A percentile compares a stretch with the other conserved stretches of the same genome.
phyloP scores from a whole-genome alignment of 1,140 invertebrate genomes.

The Pseudomyrmex cubaensis region DNA sequence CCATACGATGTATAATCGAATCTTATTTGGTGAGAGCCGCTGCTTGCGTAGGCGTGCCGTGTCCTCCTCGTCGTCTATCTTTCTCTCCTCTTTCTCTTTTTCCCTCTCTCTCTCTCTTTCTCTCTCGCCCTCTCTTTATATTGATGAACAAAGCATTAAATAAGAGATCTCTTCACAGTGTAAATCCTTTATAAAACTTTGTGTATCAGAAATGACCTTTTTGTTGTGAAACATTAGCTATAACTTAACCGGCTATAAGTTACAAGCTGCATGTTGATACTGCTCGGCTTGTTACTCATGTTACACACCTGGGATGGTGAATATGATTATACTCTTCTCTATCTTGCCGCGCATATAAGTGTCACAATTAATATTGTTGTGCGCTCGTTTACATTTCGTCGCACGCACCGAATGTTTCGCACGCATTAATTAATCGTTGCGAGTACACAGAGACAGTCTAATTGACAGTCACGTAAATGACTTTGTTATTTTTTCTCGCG shows the following conservation, averaged over 20 bases:
- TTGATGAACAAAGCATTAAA: slow-evolving; percentile 44
- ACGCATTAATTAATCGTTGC: slow-evolving; percentile 11
- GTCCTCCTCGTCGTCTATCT: slow-evolving; percentile 3
- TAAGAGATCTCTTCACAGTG: not conserved
- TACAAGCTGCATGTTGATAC: slow-evolving; percentile 62
- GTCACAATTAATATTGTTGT: too few relatives aligned
- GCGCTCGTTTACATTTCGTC: not conserved
- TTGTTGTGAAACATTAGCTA: too few relatives aligned
- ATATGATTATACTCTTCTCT: slow-evolving; percentile 24
- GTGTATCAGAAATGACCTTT: not conserved
- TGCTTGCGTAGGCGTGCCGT: slow-evolving; percentile 57
- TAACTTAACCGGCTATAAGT: slow-evolving; percentile 35
- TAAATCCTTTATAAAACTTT: not conserved
- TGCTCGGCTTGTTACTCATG: slow-evolving; percentile 63
- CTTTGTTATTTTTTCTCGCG: not conserved
- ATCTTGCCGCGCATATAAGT: too few relatives aligned
- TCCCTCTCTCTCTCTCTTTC: slow-evolving; percentile 44
- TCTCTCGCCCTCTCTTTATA: slow-evolving; percentile 46
- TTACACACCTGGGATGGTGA: slow-evolving; percentile 53
- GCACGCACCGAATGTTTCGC: slow-evolving; percentile 12
- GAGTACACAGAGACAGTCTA: not conserved
- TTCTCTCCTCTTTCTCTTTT: slow-evolving; percentile 8
- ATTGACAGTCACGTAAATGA: not conserved
- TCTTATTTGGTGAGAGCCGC: slow-evolving; percentile 68
- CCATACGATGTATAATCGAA: slow-evolving; percentile 65